Base-by-base conservation (phyloP, 1,140 invertebrate genomes). In the Notospermus geniculatus region DNA sequence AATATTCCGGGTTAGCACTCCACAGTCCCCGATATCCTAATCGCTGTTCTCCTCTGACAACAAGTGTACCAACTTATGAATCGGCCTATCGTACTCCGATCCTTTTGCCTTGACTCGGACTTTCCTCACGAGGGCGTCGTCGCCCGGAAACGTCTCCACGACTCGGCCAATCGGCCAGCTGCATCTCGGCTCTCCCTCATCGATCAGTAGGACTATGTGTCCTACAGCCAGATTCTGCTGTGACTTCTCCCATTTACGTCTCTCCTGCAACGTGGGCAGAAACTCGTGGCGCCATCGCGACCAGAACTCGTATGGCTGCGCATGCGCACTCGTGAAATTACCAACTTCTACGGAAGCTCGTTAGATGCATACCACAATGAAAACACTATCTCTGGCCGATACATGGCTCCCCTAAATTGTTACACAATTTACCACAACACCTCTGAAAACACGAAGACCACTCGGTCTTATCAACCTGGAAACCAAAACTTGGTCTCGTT, bases 301-400 rank as follows among this genome's bases (percentile, higher is more conserved):
- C 67, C 67, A 69, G 53, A 69, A 68, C 29, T 30, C 23, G 25
- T 69, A n/a, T n/a, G n/a, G n/a, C n/a, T n/a, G n/a, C n/a, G n/a
- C n/a, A n/a, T n/a, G n/a, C n/a, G n/a, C n/a, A n/a, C n/a, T n/a
- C n/a, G n/a, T n/a, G n/a, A n/a, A n/a, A n/a, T n/a, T n/a, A n/a
- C n/a, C n/a, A n/a, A n/a, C n/a, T n/a, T n/a, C n/a, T n/a, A n/a
- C n/a, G n/a, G n/a, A n/a, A n/a, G n/a, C n/a, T n/a, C n/a, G n/a
- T n/a, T n/a, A n/a, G n/a, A n/a, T n/a, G n/a, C n/a, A n/a, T n/a
- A n/a, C n/a, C n/a, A n/a, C n/a, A n/a, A n/a, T n/a, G n/a, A n/a
- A n/a, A n/a, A n/a, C n/a, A n/a, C n/a, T n/a, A n/a, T n/a, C n/a
- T n/a, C n/a, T n/a, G 32, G 32, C 32, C 15, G 32, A 36, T 15